Evolutionary conservation across 1,140 invertebrate species (phyloP).

Genomic region (Atta colombica): DNA sequence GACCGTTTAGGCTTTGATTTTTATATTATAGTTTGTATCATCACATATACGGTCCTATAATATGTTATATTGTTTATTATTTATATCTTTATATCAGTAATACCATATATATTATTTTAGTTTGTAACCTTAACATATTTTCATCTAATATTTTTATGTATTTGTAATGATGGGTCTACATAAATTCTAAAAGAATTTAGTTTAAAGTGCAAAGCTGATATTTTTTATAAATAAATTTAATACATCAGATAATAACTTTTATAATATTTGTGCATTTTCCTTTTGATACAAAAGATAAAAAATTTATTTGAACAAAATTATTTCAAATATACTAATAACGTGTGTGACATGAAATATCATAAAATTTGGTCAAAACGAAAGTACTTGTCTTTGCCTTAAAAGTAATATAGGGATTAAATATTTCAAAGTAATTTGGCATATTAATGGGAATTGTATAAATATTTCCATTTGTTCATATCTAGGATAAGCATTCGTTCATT

Average conservation of each 20-base stretch:
- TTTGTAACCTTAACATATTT: too few relatives aligned
- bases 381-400: not conserved
- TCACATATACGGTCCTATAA: too few relatives aligned
- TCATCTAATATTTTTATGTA: too few relatives aligned
- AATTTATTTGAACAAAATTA: not conserved
- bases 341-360: not conserved
- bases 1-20: too few relatives aligned
- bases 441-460: not conserved
- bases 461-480: not conserved
- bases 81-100: too few relatives aligned
- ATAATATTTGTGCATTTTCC: not conserved
- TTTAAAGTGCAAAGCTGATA: not conserved
- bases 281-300: not conserved
- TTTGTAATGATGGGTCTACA: not conserved
- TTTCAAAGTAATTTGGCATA: not conserved
- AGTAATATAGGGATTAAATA: not conserved
- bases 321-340: not conserved
- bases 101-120: too few relatives aligned
- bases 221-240: not conserved
- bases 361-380: not conserved
- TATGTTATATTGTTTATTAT: too few relatives aligned
- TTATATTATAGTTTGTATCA: too few relatives aligned
- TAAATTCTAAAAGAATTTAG: not conserved
- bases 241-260: not conserved
- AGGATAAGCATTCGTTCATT: not conserved